Percentiles rank a stretch among this genome's conserved stretches.
Evolutionary conservation across 2,113 vertebrate species (phyloP).

Genomic region (Phalacrocorax pelagicus): DNA sequence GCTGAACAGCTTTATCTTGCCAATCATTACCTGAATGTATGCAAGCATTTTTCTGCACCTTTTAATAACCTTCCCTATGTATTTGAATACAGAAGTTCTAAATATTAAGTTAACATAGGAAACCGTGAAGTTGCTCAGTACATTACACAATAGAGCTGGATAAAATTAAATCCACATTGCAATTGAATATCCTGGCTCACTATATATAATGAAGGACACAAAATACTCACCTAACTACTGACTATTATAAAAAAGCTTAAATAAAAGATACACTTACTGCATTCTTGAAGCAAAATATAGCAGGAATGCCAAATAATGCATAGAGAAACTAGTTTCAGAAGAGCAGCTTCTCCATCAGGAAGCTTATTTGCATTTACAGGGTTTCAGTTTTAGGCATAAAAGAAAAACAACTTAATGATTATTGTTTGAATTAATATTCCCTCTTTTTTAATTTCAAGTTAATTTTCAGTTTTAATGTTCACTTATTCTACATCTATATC

Average conservation of each 20-base stretch:
- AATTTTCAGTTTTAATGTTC: not conserved
- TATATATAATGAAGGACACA: not conserved
- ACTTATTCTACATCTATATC: not conserved
- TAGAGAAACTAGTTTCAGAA: not conserved
- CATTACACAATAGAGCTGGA: not conserved
- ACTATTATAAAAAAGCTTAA: not conserved
- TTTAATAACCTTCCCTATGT: not conserved
- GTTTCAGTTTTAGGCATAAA: not conserved
- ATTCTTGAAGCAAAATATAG: not conserved
- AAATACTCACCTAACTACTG: not conserved
- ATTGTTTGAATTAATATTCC: not conserved
- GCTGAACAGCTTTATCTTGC: not conserved
- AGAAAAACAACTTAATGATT: not conserved
- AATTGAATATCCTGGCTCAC: not conserved
- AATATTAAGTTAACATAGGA: not conserved
- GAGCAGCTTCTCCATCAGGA: not conserved
- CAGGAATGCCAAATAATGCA: not conserved
- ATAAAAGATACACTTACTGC: not conserved
- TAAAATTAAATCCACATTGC: not conserved
- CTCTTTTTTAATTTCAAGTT: not conserved
- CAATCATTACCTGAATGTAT: not conserved
- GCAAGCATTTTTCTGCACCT: not conserved
- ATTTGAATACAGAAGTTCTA: not conserved
- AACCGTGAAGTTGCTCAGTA: not conserved
- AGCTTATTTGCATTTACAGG: not conserved